Evolutionary conservation across 2,888 invertebrate species (phyloP).

Genomic region (Germaria angustata): DNA sequence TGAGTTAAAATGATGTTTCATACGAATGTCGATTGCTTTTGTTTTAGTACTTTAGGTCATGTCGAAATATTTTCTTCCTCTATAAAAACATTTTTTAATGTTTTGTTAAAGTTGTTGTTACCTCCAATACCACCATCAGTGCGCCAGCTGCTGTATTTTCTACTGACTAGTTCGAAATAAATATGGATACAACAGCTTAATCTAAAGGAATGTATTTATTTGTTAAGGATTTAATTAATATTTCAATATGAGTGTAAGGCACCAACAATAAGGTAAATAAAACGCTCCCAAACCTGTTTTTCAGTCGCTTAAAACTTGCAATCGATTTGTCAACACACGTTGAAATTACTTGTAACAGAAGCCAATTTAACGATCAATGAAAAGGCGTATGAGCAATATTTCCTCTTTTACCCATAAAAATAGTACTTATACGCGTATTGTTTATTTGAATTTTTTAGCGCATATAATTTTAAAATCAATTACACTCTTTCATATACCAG

Average conservation of each 20-base stretch:
- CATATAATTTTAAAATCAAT: not conserved
- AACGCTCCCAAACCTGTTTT: too few relatives aligned
- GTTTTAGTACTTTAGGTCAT: conserved; percentile 46
- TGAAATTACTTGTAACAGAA: too few relatives aligned
- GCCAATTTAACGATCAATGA: too few relatives aligned
- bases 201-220: conserved; percentile 20
- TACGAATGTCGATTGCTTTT: conserved; percentile 49
- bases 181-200: not conserved
- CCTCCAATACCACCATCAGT: conserved; percentile 23
- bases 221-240: not conserved
- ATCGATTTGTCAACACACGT: too few relatives aligned
- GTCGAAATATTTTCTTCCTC: conserved; percentile 47
- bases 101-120: conserved; percentile 44
- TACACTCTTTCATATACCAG: conserved; percentile 1
- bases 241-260: too few relatives aligned
- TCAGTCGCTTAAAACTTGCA: too few relatives aligned
- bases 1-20: conserved; percentile 41
- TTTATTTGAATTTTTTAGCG: not conserved
- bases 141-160: not conserved
- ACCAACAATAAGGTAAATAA: too few relatives aligned
- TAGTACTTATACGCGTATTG: not conserved
- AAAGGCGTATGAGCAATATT: too few relatives aligned
- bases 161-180: not conserved
- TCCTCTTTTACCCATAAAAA: not conserved
- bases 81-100: conserved; percentile 47